Base-by-base conservation (phyloP, 2,113 vertebrate genomes). In the Cebidichthys violaceus region DNA sequence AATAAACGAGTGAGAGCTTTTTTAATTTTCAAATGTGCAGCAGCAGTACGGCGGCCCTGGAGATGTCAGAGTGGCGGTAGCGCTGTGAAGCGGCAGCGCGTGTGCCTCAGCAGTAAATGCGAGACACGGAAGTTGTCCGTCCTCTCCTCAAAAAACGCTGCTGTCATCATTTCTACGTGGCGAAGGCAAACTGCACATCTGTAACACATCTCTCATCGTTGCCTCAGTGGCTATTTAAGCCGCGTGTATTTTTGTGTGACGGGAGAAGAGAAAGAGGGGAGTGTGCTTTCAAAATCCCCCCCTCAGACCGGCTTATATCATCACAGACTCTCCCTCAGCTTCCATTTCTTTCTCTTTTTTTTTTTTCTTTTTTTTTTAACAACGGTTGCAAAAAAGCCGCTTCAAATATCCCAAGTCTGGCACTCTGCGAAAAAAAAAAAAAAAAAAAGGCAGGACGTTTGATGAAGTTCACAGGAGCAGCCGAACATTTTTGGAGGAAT, bases 401-500 rank as follows among this genome's bases (percentile, higher is more conserved):
- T 71, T 82, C 76, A 71, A 41, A 79, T 81, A 70, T 71, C 68
- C 73, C 33, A 65, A 47, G 65, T 15, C 66, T 75, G 78, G 78
- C 61, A 4, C 20, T 57, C 11, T 4, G 29, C 22, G 6, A 33
- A 33, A 33, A 18, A 27, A 45, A 71, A 37, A 57, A 33, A 33
- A 33, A 33, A 18, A 27, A 45, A 71, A 37, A 57, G 50, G 43
- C 52, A 37, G 66, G 70, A 57, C 41, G 84, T 70, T 59, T 60
- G 74, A 79, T 66, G 77, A 68, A 70, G 86, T 86, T 85, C 79
- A 81, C 78, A 88, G 72, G 47, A 85, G 71, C 87, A 65, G 75
- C 27, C 1, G 70, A 74, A 89, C 78, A 59, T 88, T 89, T 89
- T 79, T 67, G 65, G 75, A 82, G 68, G 76, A 81, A 89, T 85